Evolutionary conservation across 2,797 vertebrate species (phyloP), one percentile per base, ranked within the genome.

Genomic region (Diplodus sargus): DNA sequence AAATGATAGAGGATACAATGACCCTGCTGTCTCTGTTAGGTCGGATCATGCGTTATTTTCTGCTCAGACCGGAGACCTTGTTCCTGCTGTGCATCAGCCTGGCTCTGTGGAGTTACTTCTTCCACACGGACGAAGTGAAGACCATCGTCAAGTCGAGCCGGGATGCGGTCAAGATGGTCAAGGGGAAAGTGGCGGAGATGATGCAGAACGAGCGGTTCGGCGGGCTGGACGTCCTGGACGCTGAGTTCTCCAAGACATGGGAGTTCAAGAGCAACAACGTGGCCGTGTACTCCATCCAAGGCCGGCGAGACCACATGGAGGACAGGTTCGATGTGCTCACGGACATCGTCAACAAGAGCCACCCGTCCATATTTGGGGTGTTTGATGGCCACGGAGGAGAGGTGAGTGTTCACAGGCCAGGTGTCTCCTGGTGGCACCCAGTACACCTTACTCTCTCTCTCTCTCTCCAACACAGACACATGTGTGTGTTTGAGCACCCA

Each of bases 11-110:
- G 95, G 98, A 98, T 95, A 99, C 97, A 79, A 99, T 99, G 98
- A 99, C 98, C 96, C 96, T 99, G 96, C 95, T 99, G 94, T 99
- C 98, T 95, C 96, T 99, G 75, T 92, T 99, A 94, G 98, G 98
- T 96, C 97, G 98, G 95, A 99, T 99, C 96, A 99, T 99, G 98
- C 98, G 98, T 94, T 99, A 99, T 96, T 99, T 99, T 94, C 96
- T 99, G 90, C 97, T 99, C 89, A 96, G 98, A 95, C 98, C 98
- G 86, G 98, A 99, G 97, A 99, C 98, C 90, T 76, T 99, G 90
- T 99, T 99, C 92, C 94, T 99, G 91, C 94, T 99, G 87, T 99
- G 98, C 86, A 97, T 99, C 95, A 99, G 98, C 94, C 91, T 99
- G 96, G 98, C 98, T 78, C 94, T 99, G 58, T 99, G 98, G 98